Conservation (phyloP, 2,797 vertebrate genomes). For the Synanceia verrucosa region DNA sequence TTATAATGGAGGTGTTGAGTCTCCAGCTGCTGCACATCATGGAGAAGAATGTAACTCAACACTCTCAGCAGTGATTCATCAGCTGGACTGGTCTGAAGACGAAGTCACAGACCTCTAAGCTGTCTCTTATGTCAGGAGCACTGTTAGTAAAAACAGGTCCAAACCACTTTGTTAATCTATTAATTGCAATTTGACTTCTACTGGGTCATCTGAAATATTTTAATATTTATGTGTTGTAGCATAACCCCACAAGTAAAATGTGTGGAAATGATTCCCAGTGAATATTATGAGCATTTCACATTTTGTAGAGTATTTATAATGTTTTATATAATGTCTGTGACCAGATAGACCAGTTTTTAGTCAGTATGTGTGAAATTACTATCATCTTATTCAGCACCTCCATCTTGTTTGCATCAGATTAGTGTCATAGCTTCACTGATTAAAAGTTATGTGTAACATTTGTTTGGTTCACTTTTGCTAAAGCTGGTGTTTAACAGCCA, state of each 20-base stretch:
- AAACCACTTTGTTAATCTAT: neutral
- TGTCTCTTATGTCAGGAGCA: neutral
- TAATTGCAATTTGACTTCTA: neutral
- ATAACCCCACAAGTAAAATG: neutral
- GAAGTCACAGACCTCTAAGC: slow-evolving; percentile 70
- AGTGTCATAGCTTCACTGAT: neutral
- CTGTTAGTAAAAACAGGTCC: neutral
- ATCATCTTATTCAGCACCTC: neutral
- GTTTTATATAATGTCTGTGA: slow-evolving; percentile 1
- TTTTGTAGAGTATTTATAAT: neutral
- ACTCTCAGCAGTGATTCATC: slow-evolving; percentile 27
- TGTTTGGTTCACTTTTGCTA: neutral
- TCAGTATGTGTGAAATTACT: neutral
- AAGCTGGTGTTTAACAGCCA: too few relatives aligned
- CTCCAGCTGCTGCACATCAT: slow-evolving; percentile 14
- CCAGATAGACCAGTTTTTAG: neutral
- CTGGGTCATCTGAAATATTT: neutral
- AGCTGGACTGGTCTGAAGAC: slow-evolving; percentile 59
- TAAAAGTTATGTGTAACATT: neutral
- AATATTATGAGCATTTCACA: neutral
- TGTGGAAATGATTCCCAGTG: neutral
- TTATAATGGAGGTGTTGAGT: slow-evolving; percentile 14
- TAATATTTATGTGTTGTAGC: neutral
- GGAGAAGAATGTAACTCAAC: slow-evolving; percentile 26
- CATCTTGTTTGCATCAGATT: slow-evolving; percentile 11